A percentile compares a stretch with the other conserved stretches of the same genome.
Evolutionary conservation across 2,113 vertebrate species (phyloP).

Genomic region (Tupaia chinensis): DNA sequence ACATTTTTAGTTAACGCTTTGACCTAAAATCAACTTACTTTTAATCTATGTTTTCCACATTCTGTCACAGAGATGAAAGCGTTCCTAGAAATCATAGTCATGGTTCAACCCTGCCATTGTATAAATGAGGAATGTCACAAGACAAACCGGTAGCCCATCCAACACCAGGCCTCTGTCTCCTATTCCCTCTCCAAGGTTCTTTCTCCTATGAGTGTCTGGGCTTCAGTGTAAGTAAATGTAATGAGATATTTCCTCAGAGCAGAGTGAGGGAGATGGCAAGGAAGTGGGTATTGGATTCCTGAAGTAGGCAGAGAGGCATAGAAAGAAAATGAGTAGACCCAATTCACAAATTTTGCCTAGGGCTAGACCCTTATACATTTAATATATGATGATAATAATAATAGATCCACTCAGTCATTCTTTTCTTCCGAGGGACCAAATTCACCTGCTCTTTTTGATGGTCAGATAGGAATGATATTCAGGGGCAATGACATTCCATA

Average conservation of each 20-base stretch:
- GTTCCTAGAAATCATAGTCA: not conserved
- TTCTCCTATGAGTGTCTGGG: not conserved
- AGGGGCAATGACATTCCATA: conserved; percentile 78
- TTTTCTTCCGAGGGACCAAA: conserved; percentile 76
- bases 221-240: conserved; percentile 61
- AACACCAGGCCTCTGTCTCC: not conserved
- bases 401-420: conserved; percentile 67
- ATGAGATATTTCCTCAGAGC: conserved; percentile 58
- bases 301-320: conserved; percentile 43
- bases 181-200: not conserved
- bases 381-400: conserved; percentile 73
- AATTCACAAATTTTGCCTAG: conserved; percentile 76
- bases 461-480: conserved; percentile 77
- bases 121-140: not conserved
- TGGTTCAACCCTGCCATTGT: not conserved
- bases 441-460: conserved; percentile 56
- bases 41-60: not conserved
- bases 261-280: conserved; percentile 15
- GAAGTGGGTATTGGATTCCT: conserved; percentile 60
- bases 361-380: conserved; percentile 77
- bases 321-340: conserved; percentile 78
- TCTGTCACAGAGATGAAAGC: not conserved
- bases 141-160: not conserved
- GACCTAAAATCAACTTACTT: not conserved
- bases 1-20: not conserved